phyloP scores from a whole-genome alignment of 2,797 vertebrate species.

The Avahi laniger region DNA sequence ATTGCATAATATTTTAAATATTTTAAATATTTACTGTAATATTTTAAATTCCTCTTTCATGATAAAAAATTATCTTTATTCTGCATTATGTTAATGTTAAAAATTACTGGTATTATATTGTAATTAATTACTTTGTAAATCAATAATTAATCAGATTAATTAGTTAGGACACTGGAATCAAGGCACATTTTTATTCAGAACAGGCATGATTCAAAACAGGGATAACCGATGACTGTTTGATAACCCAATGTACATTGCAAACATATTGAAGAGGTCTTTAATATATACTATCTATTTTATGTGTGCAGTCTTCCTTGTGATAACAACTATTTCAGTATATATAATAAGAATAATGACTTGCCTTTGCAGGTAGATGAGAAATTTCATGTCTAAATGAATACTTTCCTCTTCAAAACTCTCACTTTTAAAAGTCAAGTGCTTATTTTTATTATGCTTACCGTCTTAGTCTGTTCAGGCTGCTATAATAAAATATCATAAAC shows the following conservation, averaged over 20 bases:
- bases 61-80: neutral
- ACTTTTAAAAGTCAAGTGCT: neutral
- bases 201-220: neutral
- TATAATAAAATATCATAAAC: neutral
- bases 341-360: neutral
- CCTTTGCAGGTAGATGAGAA: conserved; percentile 6
- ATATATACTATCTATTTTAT: neutral
- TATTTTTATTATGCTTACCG: neutral
- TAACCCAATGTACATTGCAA: neutral
- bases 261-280: neutral
- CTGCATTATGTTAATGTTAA: neutral
- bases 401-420: neutral
- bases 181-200: neutral
- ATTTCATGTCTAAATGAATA: neutral
- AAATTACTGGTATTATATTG: neutral
- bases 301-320: neutral
- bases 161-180: conserved; percentile 6
- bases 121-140: neutral
- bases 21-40: neutral
- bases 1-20: neutral
- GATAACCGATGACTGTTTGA: neutral
- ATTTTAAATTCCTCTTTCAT: neutral
- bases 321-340: neutral
- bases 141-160: conserved; percentile 45
- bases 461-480: neutral